Base-by-base conservation (phyloP, 2,113 vertebrate species). In the Nothoprocta pentlandii region DNA sequence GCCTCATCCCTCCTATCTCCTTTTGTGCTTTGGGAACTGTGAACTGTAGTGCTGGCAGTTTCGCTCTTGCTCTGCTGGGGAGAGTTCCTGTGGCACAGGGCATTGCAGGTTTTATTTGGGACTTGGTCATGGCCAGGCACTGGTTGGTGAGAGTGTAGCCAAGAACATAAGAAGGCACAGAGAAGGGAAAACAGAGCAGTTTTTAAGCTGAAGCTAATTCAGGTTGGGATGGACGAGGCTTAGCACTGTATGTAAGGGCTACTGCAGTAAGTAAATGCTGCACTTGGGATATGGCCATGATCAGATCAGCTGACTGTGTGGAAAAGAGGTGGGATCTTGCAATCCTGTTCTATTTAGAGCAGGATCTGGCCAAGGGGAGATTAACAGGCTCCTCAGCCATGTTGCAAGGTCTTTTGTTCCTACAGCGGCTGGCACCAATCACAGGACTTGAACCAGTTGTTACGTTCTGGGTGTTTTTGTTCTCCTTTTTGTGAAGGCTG, bases 401-500 rank as follows among this genome's bases (percentile, higher is more conserved):
- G 59, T 0, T 10, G 71, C 19, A 71, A 46, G 54, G 23, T 8
- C 42, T 28, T 76, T 71, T 76, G 30, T 87, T 80, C 61, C 58
- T 64, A 42, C 30, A 87, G n/a, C 36, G 64, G 8, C 22, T 30
- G 56, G 30, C 1, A 3, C 51, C 63, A 44, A 66, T 23, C 86
- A 36, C 41, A 39, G 26, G 44, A 10, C 56, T 73, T 71, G n/a
- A 81, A 77, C 56, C 30, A 7, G 39, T 61, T 69, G 11, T 80
- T 36, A 59, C 1, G 26, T 64, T 76, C 42, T 66, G 17, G 68
- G 34, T 54, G 2, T 58, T 79, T 77, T 71, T 91, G 28, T 74
- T 94, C 71, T 25, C 58, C 54, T 80, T 95, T 75, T 42, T 81
- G 39, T 78, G 66, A 94, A 99, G 99, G 98, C 98, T 49, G 98